phyloP scores from a whole-genome alignment of 1,140 invertebrate species.

The Aporrectodea caliginosa region DNA sequence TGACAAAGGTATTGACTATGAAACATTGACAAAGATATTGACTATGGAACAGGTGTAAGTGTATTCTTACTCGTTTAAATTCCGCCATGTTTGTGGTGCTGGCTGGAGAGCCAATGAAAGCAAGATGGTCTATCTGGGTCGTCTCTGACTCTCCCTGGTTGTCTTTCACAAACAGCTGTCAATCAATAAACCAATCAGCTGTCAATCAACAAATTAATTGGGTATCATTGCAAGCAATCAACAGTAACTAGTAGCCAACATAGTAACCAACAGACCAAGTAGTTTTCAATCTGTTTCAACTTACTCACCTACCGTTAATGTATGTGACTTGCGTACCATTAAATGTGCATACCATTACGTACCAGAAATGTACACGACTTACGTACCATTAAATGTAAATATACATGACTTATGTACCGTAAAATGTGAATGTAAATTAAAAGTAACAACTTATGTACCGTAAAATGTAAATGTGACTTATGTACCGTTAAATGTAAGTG shows the following conservation, averaged over 20 bases:
- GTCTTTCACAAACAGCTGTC: slow-evolving; percentile 79
- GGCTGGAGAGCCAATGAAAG: slow-evolving; percentile 45
- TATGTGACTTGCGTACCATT: too few relatives aligned
- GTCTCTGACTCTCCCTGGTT: slow-evolving; percentile 82
- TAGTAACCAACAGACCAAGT: neutral
- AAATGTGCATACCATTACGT: too few relatives aligned
- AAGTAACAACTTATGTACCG: too few relatives aligned
- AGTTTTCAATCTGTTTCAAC: slow-evolving; percentile 3
- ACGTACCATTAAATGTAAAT: too few relatives aligned
- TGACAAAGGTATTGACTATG: neutral
- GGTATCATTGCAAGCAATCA: neutral
- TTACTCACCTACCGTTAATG: too few relatives aligned
- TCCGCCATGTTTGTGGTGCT: slow-evolving; percentile 51
- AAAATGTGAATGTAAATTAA: too few relatives aligned
- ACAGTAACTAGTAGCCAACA: too few relatives aligned
- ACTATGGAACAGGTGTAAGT: slow-evolving; percentile 64
- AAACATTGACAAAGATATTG: neutral
- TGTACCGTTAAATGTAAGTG: too few relatives aligned
- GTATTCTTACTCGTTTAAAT: slow-evolving; percentile 57
- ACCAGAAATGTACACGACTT: too few relatives aligned
- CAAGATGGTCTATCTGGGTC: slow-evolving; percentile 60
- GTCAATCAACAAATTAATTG: neutral
- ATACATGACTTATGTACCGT: too few relatives aligned
- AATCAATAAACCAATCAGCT: slow-evolving; percentile 23
- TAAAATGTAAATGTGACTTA: too few relatives aligned